These are phyloP conservation scores for Malurus elegans DNA, from an alignment of 2,113 vertebrate species.

Conservation along the genomic window DNA sequence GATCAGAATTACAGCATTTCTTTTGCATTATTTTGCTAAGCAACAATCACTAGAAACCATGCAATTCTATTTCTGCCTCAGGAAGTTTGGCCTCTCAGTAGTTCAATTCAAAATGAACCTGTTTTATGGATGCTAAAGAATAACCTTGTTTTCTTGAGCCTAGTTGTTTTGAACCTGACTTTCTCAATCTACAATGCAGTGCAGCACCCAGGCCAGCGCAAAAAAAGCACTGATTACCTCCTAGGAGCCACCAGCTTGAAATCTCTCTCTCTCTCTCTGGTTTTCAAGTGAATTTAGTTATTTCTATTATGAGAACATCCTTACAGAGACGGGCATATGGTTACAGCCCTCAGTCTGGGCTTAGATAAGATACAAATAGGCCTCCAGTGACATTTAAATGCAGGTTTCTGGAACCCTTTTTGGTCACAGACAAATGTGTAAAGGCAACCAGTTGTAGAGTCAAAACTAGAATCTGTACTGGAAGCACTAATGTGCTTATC, in stretches of 20 bases:
- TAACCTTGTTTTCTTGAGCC: not conserved
- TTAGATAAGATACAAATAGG: not conserved
- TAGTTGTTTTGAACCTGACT: not conserved
- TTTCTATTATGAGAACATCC: not conserved
- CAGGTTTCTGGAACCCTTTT: not conserved
- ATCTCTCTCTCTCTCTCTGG: not conserved
- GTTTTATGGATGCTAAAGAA: not conserved
- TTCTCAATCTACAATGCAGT: not conserved
- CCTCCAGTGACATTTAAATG: not conserved
- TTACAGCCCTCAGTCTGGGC: not conserved
- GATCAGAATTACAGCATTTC: not conserved
- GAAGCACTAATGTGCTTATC: constrained; percentile 4
- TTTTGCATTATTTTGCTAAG: not conserved
- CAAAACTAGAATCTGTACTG: not conserved
- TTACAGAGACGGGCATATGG: not conserved
- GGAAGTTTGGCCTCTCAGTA: not conserved
- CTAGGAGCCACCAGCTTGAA: not conserved
- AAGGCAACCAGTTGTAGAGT: not conserved
- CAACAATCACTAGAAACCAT: not conserved
- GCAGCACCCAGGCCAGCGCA: not conserved
- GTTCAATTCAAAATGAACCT: not conserved
- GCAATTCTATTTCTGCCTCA: not conserved
- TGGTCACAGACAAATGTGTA: not conserved
- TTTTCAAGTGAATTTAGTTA: not conserved
- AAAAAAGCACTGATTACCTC: not conserved